Percentiles rank a stretch among this genome's conserved stretches.
Conservation (phyloP, 92 coral and sea anemone genomes). For the Anthopleura xanthogrammica region DNA sequence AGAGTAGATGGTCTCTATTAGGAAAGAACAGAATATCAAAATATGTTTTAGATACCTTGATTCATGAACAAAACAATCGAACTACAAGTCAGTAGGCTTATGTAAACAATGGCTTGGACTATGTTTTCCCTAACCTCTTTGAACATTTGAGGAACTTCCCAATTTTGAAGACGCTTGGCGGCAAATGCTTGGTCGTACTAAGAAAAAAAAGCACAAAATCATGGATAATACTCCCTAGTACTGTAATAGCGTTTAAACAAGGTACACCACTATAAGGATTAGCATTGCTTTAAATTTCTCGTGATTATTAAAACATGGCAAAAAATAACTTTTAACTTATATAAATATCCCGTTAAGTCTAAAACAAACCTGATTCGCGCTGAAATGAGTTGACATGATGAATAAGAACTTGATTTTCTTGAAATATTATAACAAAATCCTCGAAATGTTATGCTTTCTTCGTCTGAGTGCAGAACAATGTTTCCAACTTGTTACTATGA, state of each 20-base stretch:
- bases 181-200: constrained; percentile 94
- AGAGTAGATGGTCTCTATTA: constrained; percentile 87
- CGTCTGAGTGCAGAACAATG: neutral
- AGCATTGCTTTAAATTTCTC: no score
- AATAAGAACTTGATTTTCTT: neutral
- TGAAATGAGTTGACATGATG: constrained; percentile 93
- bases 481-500: constrained; percentile 28
- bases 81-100: no score
- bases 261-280: no score
- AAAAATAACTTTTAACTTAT: neutral
- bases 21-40: neutral
- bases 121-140: constrained; percentile 69
- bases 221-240: no score
- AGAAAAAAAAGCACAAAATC: constrained; percentile 4
- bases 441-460: neutral
- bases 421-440: neutral
- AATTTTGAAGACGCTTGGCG: constrained; percentile 88
- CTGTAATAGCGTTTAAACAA: no score
- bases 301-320: no score
- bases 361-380: constrained; percentile 92
- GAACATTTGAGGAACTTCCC: constrained; percentile 81
- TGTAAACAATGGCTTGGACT: no score
- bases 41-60: neutral
- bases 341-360: no score
- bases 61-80: neutral